Evolutionary conservation across 2,888 invertebrate genomes (phyloP).

Genomic region (Epiblema foenella): DNA sequence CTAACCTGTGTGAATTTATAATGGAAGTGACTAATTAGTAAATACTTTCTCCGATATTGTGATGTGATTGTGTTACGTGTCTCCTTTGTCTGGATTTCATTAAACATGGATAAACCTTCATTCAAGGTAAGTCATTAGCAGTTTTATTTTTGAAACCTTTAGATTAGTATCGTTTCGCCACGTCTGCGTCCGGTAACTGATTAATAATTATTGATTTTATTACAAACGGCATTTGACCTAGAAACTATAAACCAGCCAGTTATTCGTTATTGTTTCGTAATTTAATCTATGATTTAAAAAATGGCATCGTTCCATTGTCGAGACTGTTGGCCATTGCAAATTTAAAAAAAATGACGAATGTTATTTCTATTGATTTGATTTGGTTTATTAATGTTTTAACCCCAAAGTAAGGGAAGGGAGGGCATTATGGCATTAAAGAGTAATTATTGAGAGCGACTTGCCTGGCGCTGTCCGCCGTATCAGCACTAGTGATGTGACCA

Average conservation of each 20-base stretch:
- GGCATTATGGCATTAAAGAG: conserved; percentile 21
- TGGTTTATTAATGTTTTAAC: conserved; percentile 16
- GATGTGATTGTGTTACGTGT: conserved; percentile 56
- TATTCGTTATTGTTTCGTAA: neutral
- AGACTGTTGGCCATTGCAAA: conserved; percentile 15
- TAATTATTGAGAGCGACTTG: conserved; percentile 48
- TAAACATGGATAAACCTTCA: conserved; percentile 76
- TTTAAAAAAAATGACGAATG: conserved; percentile 9
- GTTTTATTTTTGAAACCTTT: conserved; percentile 39
- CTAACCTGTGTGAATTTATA: conserved; percentile 64
- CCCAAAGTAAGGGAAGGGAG: conserved; percentile 9
- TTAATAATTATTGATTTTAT: conserved; percentile 28
- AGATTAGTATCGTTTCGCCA: neutral
- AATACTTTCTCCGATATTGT: conserved; percentile 52
- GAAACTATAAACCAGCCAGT: neutral
- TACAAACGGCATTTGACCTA: conserved; percentile 2
- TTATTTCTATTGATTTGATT: neutral
- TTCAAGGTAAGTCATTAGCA: conserved; percentile 66
- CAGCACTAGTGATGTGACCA: conserved; percentile 65
- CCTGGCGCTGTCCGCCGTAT: conserved; percentile 62
- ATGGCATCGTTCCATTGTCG: conserved; percentile 29
- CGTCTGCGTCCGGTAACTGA: conserved; percentile 12
- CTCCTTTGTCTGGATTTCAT: conserved; percentile 67
- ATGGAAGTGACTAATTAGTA: conserved; percentile 50
- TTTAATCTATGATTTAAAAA: neutral